Conservation (phyloP, 2,113 vertebrate species). For the Oenanthe melanoleuca region DNA sequence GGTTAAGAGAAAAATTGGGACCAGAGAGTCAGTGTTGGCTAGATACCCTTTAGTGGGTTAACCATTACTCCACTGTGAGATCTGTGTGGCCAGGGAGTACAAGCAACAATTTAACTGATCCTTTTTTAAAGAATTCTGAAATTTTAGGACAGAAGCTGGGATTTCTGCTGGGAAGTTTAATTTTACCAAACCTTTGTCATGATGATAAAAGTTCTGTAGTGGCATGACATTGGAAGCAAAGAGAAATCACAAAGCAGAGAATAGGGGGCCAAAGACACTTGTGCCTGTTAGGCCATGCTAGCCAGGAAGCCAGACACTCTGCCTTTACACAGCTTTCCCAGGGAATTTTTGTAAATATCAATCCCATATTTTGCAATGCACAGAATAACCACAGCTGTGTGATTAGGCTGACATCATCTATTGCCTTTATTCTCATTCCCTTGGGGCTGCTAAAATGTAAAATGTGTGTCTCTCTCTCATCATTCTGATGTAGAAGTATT, state of each 20-base stretch:
- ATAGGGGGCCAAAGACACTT: fast-evolving
- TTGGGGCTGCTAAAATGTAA: background rate
- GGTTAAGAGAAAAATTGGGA: background rate
- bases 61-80: background rate
- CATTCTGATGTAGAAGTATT: background rate
- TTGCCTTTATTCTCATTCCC: background rate
- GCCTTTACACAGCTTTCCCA: background rate
- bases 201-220: background rate
- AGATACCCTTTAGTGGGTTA: background rate
- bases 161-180: background rate
- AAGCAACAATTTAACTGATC: background rate
- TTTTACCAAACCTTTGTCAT: background rate
- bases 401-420: background rate
- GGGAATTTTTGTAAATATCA: background rate
- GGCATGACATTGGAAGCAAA: background rate
- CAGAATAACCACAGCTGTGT: background rate
- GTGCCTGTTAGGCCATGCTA: background rate
- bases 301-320: background rate
- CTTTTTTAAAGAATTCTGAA: background rate
- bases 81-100: background rate
- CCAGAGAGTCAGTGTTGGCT: background rate
- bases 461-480: background rate
- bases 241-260: background rate
- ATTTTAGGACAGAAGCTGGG: background rate
- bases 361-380: background rate